Evolutionary conservation across 2,797 vertebrate genomes (phyloP), one percentile per base, ranked within the genome.

Genomic region (Enteromius unitaeniatus): DNA sequence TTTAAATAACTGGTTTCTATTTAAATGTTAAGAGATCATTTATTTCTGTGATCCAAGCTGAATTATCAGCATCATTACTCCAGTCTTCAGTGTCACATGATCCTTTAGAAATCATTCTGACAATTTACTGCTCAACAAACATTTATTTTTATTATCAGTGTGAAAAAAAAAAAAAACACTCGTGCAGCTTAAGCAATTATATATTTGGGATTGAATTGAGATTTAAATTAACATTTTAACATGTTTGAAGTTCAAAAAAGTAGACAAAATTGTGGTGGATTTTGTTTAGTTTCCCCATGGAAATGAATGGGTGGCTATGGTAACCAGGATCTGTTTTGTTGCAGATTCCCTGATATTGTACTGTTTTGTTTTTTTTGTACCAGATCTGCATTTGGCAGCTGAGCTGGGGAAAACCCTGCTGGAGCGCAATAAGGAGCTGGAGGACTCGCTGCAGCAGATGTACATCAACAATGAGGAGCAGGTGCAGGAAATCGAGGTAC

Each of bases 381-480:
- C 91, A 99, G 98, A 99, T 88, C 94, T 99, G 89, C 98, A 99
- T 83, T 92, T 99, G 94, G 98, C 98, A 0, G 98, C 98, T 0
- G 98, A 99, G 92, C 94, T 99, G 84, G 97, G 98, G 45, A 99
- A 99, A 92, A 99, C 97, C 0, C 95, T 99, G 45, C 95, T 99
- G 92, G 98, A 99, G 79, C 95, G 97, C 82, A 99, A 99, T 93
- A 99, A 99, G 88, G 98, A 99, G 90, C 93, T 99, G 91, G 98
- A 99, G 89, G 97, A 98, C 88, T 97, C 97, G 0, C 93, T 99
- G 85, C 98, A 99, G 85, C 97, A 98, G 92, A 99, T 99, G 97
- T 99, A 99, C 47, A 84, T 97, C 91, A 98, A 97, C 94, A 99
- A 98, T 0, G 97, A 99, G 90, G 98, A 99, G 82, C 98, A 99